These are phyloP conservation scores for Strix uralensis DNA, from an alignment of 2,113 vertebrate species.

Conservation along the genomic window DNA sequence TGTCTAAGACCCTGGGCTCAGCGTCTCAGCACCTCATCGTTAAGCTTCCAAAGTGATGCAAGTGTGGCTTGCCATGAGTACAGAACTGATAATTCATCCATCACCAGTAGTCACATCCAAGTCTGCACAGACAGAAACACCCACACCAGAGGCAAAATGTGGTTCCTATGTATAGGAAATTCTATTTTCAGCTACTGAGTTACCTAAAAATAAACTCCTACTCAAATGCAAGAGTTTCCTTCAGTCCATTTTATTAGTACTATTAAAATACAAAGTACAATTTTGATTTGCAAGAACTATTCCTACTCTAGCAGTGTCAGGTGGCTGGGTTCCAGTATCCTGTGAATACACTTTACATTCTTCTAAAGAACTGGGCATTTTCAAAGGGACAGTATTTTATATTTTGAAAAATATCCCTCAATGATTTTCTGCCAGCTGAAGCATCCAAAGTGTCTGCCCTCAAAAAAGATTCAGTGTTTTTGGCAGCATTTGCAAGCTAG, in stretches of 20 bases:
- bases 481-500: slow-evolving; percentile 31
- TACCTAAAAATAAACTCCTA: slow-evolving; percentile 37
- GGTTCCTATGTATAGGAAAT: slow-evolving; percentile 13
- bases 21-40: slow-evolving; percentile 39
- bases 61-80: slow-evolving; percentile 6
- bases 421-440: slow-evolving; percentile 38
- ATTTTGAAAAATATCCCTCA: slow-evolving; percentile 41
- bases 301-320: not conserved
- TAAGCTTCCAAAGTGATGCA: not conserved
- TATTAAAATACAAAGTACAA: slow-evolving; percentile 6
- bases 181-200: not conserved
- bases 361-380: slow-evolving; percentile 23
- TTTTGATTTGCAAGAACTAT: slow-evolving; percentile 1
- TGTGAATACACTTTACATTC: slow-evolving; percentile 25
- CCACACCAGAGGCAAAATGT: not conserved
- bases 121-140: not conserved
- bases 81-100: slow-evolving; percentile 51
- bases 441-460: slow-evolving; percentile 49
- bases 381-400: slow-evolving; percentile 13
- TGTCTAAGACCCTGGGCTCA: not conserved
- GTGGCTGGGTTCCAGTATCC: not conserved
- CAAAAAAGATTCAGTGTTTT: slow-evolving; percentile 48
- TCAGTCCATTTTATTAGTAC: slow-evolving; percentile 9
- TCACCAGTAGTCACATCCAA: not conserved
- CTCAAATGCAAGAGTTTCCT: slow-evolving; percentile 2